Conservation (phyloP, 1,140 invertebrate species). For the Drosophila varians region DNA sequence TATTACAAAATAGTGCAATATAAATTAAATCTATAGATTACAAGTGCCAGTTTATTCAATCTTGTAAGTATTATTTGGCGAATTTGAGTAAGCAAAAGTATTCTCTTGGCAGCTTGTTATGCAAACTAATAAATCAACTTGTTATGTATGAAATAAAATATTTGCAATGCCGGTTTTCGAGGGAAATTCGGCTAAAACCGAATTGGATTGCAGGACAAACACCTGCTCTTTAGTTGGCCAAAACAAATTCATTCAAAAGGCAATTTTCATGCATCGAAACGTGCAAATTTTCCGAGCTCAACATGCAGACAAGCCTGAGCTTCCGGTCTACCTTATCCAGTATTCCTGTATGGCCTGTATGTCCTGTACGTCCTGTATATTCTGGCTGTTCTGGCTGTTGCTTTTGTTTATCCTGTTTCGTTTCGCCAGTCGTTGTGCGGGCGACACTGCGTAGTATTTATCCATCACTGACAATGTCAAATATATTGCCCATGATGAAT, state of each 20-base stretch:
- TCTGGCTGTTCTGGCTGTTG: constrained; percentile 29
- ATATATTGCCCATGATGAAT: constrained; percentile 81
- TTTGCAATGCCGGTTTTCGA: constrained; percentile 9
- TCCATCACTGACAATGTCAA: constrained; percentile 81
- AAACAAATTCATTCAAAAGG: constrained; percentile 49
- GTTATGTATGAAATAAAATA: constrained; percentile 28
- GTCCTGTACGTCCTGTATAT: constrained; percentile 7
- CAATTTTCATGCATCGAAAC: constrained; percentile 72
- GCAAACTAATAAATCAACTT: constrained; percentile 36
- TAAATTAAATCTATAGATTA: not conserved
- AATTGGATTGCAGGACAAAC: constrained; percentile 42
- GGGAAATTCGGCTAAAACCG: constrained; percentile 3
- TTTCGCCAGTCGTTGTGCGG: constrained; percentile 42
- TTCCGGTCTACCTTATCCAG: constrained; percentile 57
- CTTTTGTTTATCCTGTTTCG: constrained; percentile 43
- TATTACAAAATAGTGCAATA: not conserved
- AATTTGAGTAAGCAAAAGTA: constrained; percentile 7
- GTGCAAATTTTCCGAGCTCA: constrained; percentile 55
- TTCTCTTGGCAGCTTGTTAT: constrained; percentile 2
- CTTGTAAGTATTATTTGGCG: not conserved
- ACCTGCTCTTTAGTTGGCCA: constrained; percentile 27
- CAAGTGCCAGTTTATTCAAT: constrained; percentile 6
- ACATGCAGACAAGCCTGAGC: constrained; percentile 61
- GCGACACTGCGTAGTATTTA: constrained; percentile 66
- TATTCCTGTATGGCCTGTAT: constrained; percentile 42